Evolutionary conservation across 2,797 vertebrate species (phyloP), one percentile per base, ranked within the genome.

Genomic region (Parauchenoglanis punctatus): DNA sequence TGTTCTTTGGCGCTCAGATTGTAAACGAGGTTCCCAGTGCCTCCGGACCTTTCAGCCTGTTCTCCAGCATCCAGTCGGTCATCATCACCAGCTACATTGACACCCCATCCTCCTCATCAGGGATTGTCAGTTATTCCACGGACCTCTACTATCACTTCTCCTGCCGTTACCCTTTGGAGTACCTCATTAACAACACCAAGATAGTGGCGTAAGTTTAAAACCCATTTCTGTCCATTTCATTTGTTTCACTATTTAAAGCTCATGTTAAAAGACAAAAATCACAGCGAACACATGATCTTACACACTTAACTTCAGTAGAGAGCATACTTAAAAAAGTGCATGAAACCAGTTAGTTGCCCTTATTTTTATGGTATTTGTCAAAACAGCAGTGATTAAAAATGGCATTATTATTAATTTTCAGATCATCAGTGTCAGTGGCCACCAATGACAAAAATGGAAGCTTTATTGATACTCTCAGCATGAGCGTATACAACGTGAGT

Each of bases 91-190:
- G 96, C 75, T 96, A 88, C 88, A 95, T 96, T 8, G 94, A 96
- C 88, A 95, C 96, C 0, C 92, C 93, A 15, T 85, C 28, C 49
- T 83, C 94, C 0, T 91, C 92, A 18, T 77, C 77, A n/a, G 95
- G 95, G 0, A 0, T 95, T 52, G 94, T 97, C 89, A 96, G 95
- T 92, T 97, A 96, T 91, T 88, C 94, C 86, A 96, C 96, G 20
- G 96, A 97, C 89, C 92, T 97, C 28, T 95, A 95, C 92, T 97
- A 97, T 77, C 94, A 93, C 85, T 96, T 97, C 90, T 95, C 96
- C 89, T 97, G 96, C 90, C 94, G 92, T 65, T 97, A 96, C 89
- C 96, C 96, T 0, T 90, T 97, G 84, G 94, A 96, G 88, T 96
- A 96, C 85, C 91, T 96, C 54, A 70, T 96, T 67, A 96, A 96